Percentiles rank a stretch among this genome's conserved stretches.
These are phyloP conservation scores for Steinernema feltiae DNA, from an alignment of 1,140 invertebrate genomes.

Conservation along the genomic window DNA sequence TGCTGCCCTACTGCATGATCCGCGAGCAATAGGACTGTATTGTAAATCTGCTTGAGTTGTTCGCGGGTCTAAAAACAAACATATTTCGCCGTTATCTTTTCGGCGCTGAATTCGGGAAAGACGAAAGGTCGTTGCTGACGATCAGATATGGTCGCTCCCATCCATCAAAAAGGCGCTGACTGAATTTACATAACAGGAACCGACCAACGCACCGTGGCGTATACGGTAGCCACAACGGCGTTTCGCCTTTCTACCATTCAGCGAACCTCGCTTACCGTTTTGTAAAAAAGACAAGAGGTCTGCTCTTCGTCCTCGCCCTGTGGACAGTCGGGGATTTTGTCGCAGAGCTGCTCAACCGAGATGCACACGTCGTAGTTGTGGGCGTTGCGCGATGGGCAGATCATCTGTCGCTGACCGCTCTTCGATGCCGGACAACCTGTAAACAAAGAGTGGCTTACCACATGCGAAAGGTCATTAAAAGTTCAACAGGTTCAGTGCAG, in stretches of 20 bases:
- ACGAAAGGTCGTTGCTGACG: background rate
- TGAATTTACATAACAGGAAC: background rate
- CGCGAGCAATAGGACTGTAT: background rate
- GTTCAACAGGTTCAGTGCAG: background rate
- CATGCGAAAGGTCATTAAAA: background rate
- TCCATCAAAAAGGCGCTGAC: conserved; percentile 10
- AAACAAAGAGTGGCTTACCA: background rate
- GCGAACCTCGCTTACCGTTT: background rate
- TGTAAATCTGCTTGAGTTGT: conserved; percentile 6
- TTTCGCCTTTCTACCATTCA: background rate
- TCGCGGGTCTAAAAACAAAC: background rate
- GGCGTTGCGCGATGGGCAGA: background rate
- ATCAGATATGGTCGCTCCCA: background rate
- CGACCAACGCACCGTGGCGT: background rate
- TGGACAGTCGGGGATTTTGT: background rate
- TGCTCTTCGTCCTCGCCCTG: conserved; percentile 6
- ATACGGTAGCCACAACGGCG: background rate
- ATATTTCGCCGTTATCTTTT: background rate
- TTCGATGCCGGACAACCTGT: conserved; percentile 6
- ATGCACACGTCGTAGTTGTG: conserved; percentile 7
- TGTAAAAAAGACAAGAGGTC: conserved; percentile 1
- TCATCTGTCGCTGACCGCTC: background rate
- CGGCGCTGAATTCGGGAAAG: background rate
- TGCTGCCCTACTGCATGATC: background rate
- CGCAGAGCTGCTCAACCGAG: conserved; percentile 9